These are phyloP conservation scores for Lasioglossum albipes DNA, from an alignment of 1,140 invertebrate genomes.

Conservation along the genomic window DNA sequence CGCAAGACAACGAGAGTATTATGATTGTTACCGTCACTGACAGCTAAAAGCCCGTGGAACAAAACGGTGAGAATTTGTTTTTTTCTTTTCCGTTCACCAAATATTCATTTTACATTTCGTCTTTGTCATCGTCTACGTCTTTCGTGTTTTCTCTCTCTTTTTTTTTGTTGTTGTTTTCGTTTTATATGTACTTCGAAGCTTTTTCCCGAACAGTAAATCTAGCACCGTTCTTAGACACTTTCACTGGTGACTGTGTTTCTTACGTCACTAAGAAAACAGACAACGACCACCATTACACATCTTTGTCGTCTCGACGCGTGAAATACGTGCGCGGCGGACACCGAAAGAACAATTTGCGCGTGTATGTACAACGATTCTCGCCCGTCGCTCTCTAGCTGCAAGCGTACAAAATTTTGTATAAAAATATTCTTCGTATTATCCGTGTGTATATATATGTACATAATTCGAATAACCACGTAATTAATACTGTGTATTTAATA, in stretches of 20 bases:
- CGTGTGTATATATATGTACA: slow-evolving; percentile 69
- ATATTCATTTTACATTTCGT: background rate
- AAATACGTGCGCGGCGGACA: slow-evolving; percentile 42
- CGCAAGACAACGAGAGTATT: slow-evolving; percentile 56
- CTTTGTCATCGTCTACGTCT: background rate
- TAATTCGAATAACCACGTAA: slow-evolving; percentile 72
- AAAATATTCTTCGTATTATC: slow-evolving; percentile 74
- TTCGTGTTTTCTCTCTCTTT: too few relatives aligned
- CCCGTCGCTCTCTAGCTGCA: slow-evolving; percentile 57
- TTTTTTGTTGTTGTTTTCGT: background rate
- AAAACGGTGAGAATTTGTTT: slow-evolving; percentile 52
- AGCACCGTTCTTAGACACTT: slow-evolving; percentile 36
- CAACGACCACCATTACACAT: slow-evolving; percentile 46
- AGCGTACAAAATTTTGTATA: slow-evolving; percentile 79
- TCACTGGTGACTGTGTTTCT: slow-evolving; percentile 39
- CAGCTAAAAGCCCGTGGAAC: slow-evolving; percentile 67
- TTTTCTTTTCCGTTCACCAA: slow-evolving; percentile 21
- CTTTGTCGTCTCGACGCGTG: slow-evolving; percentile 22
- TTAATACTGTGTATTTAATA: slow-evolving; percentile 78
- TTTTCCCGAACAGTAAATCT: slow-evolving; percentile 32
- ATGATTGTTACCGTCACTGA: slow-evolving; percentile 52
- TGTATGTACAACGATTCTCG: slow-evolving; percentile 60
- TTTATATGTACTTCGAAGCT: slow-evolving; percentile 15
- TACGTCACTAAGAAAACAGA: slow-evolving; percentile 43
- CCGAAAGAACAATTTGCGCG: slow-evolving; percentile 57